These are phyloP conservation scores for Neopelma chrysocephalum DNA, from an alignment of 2,797 vertebrate genomes.

Conservation along the genomic window DNA sequence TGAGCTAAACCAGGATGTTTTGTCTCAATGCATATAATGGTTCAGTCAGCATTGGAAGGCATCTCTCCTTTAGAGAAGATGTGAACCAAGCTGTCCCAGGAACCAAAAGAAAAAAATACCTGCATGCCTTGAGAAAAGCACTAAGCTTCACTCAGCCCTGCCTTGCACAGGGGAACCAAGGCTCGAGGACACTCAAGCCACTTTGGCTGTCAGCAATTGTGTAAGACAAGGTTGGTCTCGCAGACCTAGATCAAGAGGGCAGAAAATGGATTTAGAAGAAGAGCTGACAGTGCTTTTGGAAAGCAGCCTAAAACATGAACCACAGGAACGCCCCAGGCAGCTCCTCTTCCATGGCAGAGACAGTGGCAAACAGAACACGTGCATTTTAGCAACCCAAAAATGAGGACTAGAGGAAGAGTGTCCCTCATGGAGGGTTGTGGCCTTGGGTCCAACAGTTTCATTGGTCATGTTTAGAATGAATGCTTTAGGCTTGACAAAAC, in stretches of 20 bases:
- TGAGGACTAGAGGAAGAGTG: not conserved
- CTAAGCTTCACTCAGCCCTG: not conserved
- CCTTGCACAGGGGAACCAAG: not conserved
- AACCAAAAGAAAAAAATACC: not conserved
- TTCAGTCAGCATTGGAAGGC: not conserved
- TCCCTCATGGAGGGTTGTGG: not conserved
- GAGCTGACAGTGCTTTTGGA: not conserved
- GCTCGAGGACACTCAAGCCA: accelerated
- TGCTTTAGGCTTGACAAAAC: not conserved
- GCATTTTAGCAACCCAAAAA: not conserved
- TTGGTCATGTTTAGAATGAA: not conserved
- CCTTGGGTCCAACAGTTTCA: not conserved
- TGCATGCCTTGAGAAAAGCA: not conserved
- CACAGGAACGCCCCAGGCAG: not conserved
- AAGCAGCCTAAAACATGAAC: not conserved
- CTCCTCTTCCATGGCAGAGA: not conserved
- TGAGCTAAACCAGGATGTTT: not conserved
- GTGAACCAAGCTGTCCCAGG: not conserved
- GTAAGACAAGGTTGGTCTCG: not conserved
- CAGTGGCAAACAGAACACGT: not conserved
- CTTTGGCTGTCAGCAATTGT: not conserved
- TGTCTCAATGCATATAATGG: accelerated
- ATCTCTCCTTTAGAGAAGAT: not conserved
- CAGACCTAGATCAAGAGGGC: not conserved
- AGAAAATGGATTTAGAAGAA: not conserved